Conservation (phyloP, 2,888 invertebrate genomes). For the Tenthredo distinguenda region DNA sequence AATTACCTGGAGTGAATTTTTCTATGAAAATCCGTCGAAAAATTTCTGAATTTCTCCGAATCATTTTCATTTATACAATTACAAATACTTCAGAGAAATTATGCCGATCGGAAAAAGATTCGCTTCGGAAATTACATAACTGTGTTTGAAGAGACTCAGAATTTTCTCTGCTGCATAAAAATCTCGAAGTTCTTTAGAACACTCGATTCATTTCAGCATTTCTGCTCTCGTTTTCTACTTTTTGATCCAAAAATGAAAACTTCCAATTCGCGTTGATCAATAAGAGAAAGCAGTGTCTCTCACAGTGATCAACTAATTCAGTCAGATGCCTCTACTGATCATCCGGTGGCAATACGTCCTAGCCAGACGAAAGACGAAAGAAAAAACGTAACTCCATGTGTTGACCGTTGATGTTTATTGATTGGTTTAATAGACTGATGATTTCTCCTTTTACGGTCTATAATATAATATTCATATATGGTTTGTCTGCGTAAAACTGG, state of each 20-base stretch:
- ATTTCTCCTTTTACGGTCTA: slow-evolving; percentile 40
- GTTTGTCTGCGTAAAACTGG: slow-evolving; percentile 26
- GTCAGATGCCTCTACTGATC: background rate
- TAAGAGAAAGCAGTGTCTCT: background rate
- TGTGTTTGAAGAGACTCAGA: too few relatives aligned
- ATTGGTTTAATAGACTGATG: background rate
- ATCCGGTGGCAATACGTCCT: background rate
- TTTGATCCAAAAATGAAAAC: too few relatives aligned
- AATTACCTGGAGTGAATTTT: background rate
- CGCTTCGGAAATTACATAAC: background rate
- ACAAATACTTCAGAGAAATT: background rate
- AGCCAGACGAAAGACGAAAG: background rate
- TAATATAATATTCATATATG: background rate
- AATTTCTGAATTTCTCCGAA: background rate
- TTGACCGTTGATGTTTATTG: background rate
- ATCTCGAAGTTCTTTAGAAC: too few relatives aligned
- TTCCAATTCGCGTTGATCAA: too few relatives aligned
- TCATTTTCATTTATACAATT: background rate
- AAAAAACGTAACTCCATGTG: background rate
- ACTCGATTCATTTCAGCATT: too few relatives aligned
- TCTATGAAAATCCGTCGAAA: background rate
- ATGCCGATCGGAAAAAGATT: too few relatives aligned
- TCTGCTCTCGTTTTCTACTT: too few relatives aligned
- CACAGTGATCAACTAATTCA: background rate
- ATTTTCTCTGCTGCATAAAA: background rate